Base-by-base conservation (phyloP, 2,113 vertebrate genomes). In the Engystomops pustulosus region DNA sequence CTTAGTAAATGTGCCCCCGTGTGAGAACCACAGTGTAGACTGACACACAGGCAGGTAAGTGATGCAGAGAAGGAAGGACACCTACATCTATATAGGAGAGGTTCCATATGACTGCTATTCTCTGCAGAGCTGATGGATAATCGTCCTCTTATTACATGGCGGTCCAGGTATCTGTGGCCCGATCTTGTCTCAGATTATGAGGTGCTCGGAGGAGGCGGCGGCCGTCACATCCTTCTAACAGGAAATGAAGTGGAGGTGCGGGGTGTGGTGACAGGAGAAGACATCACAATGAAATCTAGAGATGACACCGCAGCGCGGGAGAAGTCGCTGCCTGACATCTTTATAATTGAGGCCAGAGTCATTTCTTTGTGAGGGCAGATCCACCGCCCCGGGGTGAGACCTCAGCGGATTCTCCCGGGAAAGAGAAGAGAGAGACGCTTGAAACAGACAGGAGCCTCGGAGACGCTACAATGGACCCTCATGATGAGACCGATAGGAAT, bases 291-390 rank as follows among this genome's bases (percentile, higher is more conserved):
- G 49, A 71, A 18, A 55, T 58, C 4, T 23, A 75, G 53, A 62
- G 34, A 65, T 75, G 70, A 83, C 70, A 83, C 71, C 6, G 15
- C 25, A 18, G 55, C 58, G 11, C 55, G 9, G 38, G 41, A 32
- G 23, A 62, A 49, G 38, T 4, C 71, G 23, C 71, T 44, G 20
- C 3, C 41, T 83, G 81, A 83, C 81, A 83, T 75, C 38, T 65
- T 32, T 83, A 51, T 83, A 83, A 83, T 83, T 83, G 81, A 83
- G 81, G 81, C 41, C 81, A 83, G 38, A 83, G 71, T 76, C 32
- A 83, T 83, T 38, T 83, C 55, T 47, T 25, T 6, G 38, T 18
- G 38, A 75, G 81, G 81, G 81, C 70, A 83, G 71, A 30, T 10
- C 4, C 2, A 34, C 38, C 1, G 69, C 69, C 47, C 23, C 1